phyloP scores from a whole-genome alignment of 2,888 invertebrate species.

The Rhyacophila evoluta region DNA sequence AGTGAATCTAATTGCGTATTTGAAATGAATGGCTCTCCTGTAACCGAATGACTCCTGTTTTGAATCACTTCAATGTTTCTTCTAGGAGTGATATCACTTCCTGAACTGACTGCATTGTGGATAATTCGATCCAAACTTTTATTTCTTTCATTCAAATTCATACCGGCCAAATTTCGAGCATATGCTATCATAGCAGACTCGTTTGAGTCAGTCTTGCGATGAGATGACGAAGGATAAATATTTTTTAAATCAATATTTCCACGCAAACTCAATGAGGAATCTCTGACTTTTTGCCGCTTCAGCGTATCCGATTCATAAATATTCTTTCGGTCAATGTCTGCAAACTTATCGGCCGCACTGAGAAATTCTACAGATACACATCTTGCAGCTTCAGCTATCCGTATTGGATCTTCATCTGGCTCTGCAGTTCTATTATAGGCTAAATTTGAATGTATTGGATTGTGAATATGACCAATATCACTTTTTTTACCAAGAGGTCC shows the following conservation, averaged over 20 bases:
- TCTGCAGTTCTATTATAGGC: constrained; percentile 58
- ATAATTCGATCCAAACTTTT: constrained; percentile 49
- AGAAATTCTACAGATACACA: constrained; percentile 77
- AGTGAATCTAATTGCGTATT: not conserved
- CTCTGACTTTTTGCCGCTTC: constrained; percentile 71
- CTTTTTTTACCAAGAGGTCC: constrained; percentile 71
- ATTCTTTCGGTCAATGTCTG: constrained; percentile 77
- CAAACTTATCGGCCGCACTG: constrained; percentile 75
- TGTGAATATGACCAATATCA: constrained; percentile 80
- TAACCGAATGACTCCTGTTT: constrained; percentile 54
- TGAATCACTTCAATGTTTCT: constrained; percentile 68
- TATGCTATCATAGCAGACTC: constrained; percentile 30
- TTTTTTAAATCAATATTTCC: constrained; percentile 67
- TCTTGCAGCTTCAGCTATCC: constrained; percentile 71
- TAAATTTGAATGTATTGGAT: constrained; percentile 71
- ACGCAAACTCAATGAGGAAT: constrained; percentile 66
- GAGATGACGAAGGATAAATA: constrained; percentile 48
- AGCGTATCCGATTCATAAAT: constrained; percentile 78
- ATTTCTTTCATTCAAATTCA: constrained; percentile 36
- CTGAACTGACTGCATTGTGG: constrained; percentile 50
- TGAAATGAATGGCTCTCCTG: constrained; percentile 31
- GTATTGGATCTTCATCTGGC: constrained; percentile 63
- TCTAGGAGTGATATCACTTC: constrained; percentile 71
- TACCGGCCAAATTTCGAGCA: constrained; percentile 39
- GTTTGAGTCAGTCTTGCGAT: constrained; percentile 43